Base-by-base conservation (phyloP, 2,113 vertebrate species). In the Aspiorhynchus laticeps region DNA sequence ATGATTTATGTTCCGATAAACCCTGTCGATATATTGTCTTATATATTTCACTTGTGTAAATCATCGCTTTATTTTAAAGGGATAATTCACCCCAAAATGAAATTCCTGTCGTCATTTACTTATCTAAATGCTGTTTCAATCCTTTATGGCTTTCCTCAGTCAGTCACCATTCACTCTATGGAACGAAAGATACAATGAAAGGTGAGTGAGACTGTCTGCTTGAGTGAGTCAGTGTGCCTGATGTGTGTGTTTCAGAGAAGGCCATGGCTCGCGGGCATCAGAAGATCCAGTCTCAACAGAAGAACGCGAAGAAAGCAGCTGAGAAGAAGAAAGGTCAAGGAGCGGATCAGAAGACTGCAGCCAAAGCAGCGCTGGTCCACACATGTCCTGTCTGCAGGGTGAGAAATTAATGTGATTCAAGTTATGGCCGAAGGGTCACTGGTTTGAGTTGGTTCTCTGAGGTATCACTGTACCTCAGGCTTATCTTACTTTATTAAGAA, bases 271-370 rank as follows among this genome's bases (percentile, higher is more conserved):
- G 96, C 41, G 96, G 96, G 88, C 96, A 96, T 91, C 96, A 96
- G 92, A 96, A 96, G 94, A 96, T 96, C 87, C 96, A 96, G 90
- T 93, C 96, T 82, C 96, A 96, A 90, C 96, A 96, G 80, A 96
- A 96, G 89, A 95, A 95, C 73, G 95, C 95, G 82, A 96, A 96
- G 91, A 96, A 95, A 90, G 94, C 95, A 74, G 95, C 96, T 0
- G 96, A 96, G 56, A 96, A 96, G 91, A 96, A 96, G 91, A 96
- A 96, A 87, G 85, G 84, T 17, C 93, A 94, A 38, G 95, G 89
- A 5, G 93, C 94, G 2, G 96, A 96, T 90, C 96, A 96, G 92
- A 96, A 96, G 88, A 95, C 95, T 1, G 94, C 96, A 21, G 96
- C 96, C 0, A 96, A 95, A 88, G 95, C 93, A 0, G 96, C 96